A percentile compares a stretch with the other conserved stretches of the same genome.
These are phyloP conservation scores for Xiphorhynchus elegans DNA, from an alignment of 2,113 vertebrate species.

Conservation along the genomic window DNA sequence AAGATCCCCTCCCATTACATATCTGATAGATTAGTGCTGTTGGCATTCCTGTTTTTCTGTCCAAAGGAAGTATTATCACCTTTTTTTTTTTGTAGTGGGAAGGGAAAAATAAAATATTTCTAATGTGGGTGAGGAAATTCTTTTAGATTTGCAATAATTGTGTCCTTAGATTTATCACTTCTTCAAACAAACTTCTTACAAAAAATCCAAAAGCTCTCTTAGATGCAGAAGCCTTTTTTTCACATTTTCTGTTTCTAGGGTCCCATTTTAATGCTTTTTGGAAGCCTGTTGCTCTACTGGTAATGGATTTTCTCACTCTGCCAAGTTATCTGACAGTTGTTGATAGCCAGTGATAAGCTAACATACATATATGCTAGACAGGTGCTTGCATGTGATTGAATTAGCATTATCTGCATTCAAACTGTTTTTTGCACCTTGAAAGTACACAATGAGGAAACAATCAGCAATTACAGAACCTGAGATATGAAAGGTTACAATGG, in stretches of 20 bases:
- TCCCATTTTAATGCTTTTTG: background rate
- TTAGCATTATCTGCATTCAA: background rate
- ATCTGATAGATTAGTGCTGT: background rate
- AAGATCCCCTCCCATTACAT: background rate
- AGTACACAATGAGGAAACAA: background rate
- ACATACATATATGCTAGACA: background rate
- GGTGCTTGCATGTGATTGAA: background rate
- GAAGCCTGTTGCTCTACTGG: background rate
- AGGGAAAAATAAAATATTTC: background rate
- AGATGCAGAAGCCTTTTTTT: background rate
- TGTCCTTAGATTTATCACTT: background rate
- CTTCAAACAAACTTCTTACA: background rate
- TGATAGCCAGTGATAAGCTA: constrained; percentile 8
- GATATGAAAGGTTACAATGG: background rate
- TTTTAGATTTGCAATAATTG: background rate
- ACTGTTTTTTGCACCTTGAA: background rate
- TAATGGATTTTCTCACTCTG: constrained; percentile 45
- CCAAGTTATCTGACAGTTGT: background rate
- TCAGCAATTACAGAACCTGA: background rate
- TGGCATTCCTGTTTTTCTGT: background rate
- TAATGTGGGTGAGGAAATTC: background rate
- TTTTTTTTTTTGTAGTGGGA: background rate
- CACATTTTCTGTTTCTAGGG: background rate
- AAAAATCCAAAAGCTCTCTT: background rate
- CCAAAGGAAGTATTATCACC: background rate